These are phyloP conservation scores for Takifugu flavidus DNA, from an alignment of 2,113 vertebrate species.

Conservation along the genomic window DNA sequence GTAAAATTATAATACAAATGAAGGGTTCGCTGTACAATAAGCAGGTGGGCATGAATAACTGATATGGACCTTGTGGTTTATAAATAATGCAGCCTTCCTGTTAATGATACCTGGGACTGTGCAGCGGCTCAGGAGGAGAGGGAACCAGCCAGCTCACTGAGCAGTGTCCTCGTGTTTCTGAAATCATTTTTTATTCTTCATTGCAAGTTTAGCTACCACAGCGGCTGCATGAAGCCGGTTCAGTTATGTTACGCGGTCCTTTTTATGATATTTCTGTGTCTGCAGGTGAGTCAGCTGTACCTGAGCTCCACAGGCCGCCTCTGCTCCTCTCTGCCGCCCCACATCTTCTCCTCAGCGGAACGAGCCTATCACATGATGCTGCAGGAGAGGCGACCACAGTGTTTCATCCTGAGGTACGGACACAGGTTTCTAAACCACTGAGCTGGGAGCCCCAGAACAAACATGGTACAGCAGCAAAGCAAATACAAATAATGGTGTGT, in stretches of 20 bases:
- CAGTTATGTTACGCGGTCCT: neutral
- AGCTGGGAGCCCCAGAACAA: neutral
- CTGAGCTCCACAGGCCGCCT: slow-evolving; percentile 82
- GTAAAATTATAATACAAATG: slow-evolving; percentile 1
- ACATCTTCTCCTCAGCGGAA: slow-evolving; percentile 93
- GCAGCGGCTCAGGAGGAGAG: slow-evolving; percentile 26
- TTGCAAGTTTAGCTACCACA: no score
- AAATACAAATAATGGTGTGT: neutral
- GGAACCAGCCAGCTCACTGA: slow-evolving; percentile 8
- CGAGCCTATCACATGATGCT: slow-evolving; percentile 90
- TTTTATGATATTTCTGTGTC: slow-evolving; percentile 4
- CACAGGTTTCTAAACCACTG: neutral
- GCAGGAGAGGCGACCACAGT: slow-evolving; percentile 85
- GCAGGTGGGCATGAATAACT: slow-evolving; percentile 28
- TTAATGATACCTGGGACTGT: slow-evolving; percentile 55
- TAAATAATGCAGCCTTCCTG: slow-evolving; percentile 76
- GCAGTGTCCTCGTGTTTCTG: no score
- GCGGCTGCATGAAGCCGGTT: slow-evolving; percentile 9
- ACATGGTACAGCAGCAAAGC: neutral
- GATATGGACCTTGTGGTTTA: slow-evolving; percentile 55
- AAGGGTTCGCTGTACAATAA: slow-evolving; percentile 28
- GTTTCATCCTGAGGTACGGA: slow-evolving; percentile 91
- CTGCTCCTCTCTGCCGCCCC: slow-evolving; percentile 87
- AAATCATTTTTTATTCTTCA: no score
- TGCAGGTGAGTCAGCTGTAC: slow-evolving; percentile 92